Evolutionary conservation across 2,888 invertebrate genomes (phyloP).

Genomic region (Ormia ochracea): DNA sequence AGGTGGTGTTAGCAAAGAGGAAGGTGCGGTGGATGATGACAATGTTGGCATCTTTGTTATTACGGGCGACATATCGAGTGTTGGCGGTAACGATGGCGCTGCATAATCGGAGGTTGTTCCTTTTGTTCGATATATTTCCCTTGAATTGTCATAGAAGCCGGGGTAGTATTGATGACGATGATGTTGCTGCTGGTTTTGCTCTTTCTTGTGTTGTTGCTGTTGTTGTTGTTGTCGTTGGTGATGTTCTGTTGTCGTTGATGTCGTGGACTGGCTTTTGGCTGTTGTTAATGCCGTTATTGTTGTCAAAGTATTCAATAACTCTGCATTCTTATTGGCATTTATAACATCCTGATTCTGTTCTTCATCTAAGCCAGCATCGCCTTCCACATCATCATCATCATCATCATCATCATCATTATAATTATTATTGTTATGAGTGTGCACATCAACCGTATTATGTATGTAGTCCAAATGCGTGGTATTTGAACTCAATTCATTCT

Average conservation of each 20-base stretch:
- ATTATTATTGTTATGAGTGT: no score
- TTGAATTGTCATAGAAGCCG: constrained; percentile 23
- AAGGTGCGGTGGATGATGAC: background rate
- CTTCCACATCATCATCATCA: constrained; percentile 21
- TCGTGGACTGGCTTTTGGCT: constrained; percentile 34
- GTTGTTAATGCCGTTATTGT: constrained; percentile 43
- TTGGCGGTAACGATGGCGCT: background rate
- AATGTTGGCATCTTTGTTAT: background rate
- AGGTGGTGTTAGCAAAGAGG: constrained; percentile 24
- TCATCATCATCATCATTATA: constrained; percentile 5
- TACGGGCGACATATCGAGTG: constrained; percentile 28
- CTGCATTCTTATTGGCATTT: constrained; percentile 49
- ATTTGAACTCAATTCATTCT: constrained; percentile 36
- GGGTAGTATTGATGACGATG: constrained; percentile 39
- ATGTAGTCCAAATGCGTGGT: constrained; percentile 17
- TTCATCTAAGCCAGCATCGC: background rate
- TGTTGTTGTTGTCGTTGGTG: constrained; percentile 21
- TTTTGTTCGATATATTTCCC: constrained; percentile 52
- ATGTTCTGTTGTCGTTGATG: constrained; percentile 25
- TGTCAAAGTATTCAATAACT: constrained; percentile 58
- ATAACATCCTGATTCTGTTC: constrained; percentile 25
- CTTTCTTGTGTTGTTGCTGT: constrained; percentile 46
- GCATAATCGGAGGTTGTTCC: constrained; percentile 52
- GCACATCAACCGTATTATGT: no score
- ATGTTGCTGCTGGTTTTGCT: constrained; percentile 25